Evolutionary conservation across 2,113 vertebrate genomes (phyloP).

Genomic region (Laticauda laticaudata): DNA sequence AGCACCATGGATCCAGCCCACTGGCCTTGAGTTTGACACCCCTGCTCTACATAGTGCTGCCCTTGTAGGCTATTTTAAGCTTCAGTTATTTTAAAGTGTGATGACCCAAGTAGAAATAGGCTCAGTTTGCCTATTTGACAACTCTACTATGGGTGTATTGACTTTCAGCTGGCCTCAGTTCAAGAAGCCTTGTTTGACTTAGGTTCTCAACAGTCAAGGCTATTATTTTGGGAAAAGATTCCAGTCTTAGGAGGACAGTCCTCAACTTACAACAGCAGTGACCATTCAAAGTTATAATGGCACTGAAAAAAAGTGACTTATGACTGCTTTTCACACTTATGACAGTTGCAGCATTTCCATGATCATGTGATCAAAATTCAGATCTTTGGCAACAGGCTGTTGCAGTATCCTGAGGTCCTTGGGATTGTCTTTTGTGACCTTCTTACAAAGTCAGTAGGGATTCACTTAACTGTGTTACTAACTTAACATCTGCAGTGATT

Average conservation of each 20-base stretch:
- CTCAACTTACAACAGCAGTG: not conserved
- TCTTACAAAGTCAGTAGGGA: not conserved
- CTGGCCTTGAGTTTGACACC: no score
- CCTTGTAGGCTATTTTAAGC: not conserved
- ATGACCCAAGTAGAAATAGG: not conserved
- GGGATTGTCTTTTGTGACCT: not conserved
- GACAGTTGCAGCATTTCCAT: not conserved
- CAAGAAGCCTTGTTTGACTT: not conserved
- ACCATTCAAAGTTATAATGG: not conserved
- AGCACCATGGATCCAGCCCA: no score
- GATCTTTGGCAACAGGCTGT: not conserved
- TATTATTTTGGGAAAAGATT: not conserved
- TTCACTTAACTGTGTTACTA: not conserved
- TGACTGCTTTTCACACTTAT: not conserved
- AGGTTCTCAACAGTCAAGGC: not conserved
- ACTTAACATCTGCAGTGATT: not conserved
- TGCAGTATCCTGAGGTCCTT: not conserved
- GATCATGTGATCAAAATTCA: not conserved
- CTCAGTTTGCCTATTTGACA: not conserved
- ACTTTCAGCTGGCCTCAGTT: not conserved
- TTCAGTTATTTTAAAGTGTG: not conserved
- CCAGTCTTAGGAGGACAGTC: not conserved
- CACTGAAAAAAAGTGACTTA: not conserved
- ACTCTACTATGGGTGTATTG: not conserved
- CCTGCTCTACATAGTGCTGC: not conserved